Base-by-base conservation (phyloP, 2,797 vertebrate species). In the Molothrus ater region DNA sequence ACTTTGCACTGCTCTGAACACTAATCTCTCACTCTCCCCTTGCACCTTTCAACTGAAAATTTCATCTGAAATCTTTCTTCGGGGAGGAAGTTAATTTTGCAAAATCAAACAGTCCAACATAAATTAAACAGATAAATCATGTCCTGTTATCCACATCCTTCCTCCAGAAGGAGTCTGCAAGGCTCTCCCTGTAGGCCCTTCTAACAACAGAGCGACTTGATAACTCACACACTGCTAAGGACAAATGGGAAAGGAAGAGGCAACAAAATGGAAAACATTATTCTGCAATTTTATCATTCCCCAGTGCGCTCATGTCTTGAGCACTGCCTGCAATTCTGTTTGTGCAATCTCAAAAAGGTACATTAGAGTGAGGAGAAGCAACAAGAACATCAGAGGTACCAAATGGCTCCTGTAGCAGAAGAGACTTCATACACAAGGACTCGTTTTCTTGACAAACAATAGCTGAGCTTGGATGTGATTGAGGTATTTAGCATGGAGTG, bases 71-170 rank as follows among this genome's bases (percentile, higher is more conserved):
- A 68, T 92, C 57, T 88, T 96, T 93, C 90, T 95, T 93, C 78
- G 38, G 74, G 83, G 92, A 95, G 86, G 93, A 93, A 91, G 94
- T 93, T 95, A 92, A 94, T 95, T 96, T 92, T 95, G 81, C 74
- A 93, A 94, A 96, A 94, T 95, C 95, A 96, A 96, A 86, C 73
- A 80, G 76, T 71, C 71, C 86, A 82, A 86, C 90, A 93, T 92
- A 85, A 97, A 96, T 96, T 92, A 96, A 95, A 95, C 51, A 88
- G 92, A 95, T 97, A 96, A 96, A 92, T 94, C 80, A 91, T 86
- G 90, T 94, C 88, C 82, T 92, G 85, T 90, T 94, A 88, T 48
- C 82, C 8, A 4, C 69, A 79, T 94, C 86, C 91, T 94, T 95
- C 92, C 88, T 96, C 80, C 83, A 90, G 73, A 56, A 94, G 90